Evolutionary conservation across 2,113 vertebrate genomes (phyloP).

Genomic region (Clarias batrachus): DNA sequence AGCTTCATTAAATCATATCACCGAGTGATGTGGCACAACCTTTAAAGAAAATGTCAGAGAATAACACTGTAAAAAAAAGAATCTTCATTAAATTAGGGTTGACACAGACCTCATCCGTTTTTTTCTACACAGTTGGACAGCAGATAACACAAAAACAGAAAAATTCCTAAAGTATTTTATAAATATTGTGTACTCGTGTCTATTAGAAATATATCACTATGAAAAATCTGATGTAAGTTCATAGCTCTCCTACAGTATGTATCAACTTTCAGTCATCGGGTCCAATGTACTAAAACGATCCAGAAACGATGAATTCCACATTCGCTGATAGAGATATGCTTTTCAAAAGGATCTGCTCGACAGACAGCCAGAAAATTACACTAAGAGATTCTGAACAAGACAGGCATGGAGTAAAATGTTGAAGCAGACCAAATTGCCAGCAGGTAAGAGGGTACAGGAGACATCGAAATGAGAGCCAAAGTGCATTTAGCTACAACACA

Average conservation of each 20-base stretch:
- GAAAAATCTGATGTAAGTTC: not conserved
- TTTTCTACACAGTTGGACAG: not conserved
- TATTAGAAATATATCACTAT: not conserved
- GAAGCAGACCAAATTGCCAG: constrained; percentile 44
- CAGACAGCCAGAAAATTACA: constrained; percentile 42
- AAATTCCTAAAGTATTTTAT: not conserved
- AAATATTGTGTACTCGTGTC: not conserved
- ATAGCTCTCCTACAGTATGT: no score
- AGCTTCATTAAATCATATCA: constrained; percentile 41
- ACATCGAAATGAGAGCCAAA: constrained; percentile 58
- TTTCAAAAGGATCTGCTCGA: constrained; percentile 19
- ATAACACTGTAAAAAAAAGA: constrained; percentile 40
- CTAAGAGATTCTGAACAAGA: constrained; percentile 6
- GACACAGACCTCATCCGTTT: constrained; percentile 37
- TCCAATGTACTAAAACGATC: not conserved
- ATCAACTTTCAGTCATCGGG: not conserved
- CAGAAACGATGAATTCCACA: not conserved
- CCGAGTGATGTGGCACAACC: constrained; percentile 44
- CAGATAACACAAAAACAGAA: not conserved
- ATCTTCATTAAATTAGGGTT: constrained; percentile 52
- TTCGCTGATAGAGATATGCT: not conserved
- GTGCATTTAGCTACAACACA: constrained; percentile 57
- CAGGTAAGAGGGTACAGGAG: constrained; percentile 52
- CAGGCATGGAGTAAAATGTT: constrained; percentile 43
- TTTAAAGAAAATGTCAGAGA: constrained; percentile 58